Conservation (phyloP, 1,140 invertebrate species). For the Drosophila cardini region DNA sequence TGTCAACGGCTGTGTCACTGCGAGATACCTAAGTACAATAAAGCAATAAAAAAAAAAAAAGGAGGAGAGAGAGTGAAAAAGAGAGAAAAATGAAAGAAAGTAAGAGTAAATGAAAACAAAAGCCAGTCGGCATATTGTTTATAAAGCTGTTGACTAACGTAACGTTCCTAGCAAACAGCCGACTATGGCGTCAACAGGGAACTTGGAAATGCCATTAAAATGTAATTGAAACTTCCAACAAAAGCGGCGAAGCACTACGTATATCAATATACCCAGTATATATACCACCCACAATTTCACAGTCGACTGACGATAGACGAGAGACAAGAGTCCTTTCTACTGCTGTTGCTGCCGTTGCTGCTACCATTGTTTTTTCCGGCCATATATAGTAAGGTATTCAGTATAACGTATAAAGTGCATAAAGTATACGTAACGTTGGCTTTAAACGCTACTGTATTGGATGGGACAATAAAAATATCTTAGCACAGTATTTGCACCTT, state of each 20-base stretch:
- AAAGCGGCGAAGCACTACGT: constrained; percentile 26
- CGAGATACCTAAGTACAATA: constrained; percentile 88
- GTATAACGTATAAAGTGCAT: constrained; percentile 11
- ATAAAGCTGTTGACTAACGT: constrained; percentile 67
- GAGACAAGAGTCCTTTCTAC: neutral
- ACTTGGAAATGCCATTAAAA: constrained; percentile 83
- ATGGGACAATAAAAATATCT: constrained; percentile 73
- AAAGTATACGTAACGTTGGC: constrained; percentile 26
- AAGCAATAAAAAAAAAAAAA: constrained; percentile 39
- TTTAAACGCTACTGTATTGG: constrained; percentile 52
- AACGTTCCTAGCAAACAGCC: constrained; percentile 55
- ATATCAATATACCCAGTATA: constrained; percentile 6
- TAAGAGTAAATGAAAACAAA: constrained; percentile 70
- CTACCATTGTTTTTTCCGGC: constrained; percentile 25
- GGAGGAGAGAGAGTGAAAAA: constrained; percentile 9
- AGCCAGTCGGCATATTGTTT: constrained; percentile 72
- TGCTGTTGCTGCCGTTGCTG: neutral
- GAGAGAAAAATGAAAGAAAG: constrained; percentile 31
- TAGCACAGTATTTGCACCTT: constrained; percentile 72
- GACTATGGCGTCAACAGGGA: constrained; percentile 57
- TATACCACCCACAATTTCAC: constrained; percentile 30
- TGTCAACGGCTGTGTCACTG: constrained; percentile 93
- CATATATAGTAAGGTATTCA: constrained; percentile 6
- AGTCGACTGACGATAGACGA: constrained; percentile 1
- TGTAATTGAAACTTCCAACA: constrained; percentile 83